Conservation (phyloP, 2,888 invertebrate genomes). For the Dynastes maya region DNA sequence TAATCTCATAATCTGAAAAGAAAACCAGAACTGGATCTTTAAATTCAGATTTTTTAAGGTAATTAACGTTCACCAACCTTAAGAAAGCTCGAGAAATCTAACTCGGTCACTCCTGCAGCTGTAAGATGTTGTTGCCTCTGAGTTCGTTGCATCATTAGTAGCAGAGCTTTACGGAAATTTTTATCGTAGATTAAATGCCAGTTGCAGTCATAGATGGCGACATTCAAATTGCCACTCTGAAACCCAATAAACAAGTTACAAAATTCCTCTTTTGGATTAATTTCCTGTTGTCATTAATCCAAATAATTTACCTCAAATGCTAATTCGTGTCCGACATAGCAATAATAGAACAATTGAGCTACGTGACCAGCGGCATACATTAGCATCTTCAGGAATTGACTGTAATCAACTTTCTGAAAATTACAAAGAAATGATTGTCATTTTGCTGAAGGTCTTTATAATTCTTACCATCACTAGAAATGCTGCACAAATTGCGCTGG, state of each 20-base stretch:
- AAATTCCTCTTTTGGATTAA: background rate
- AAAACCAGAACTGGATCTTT: background rate
- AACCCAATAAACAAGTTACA: constrained; percentile 13
- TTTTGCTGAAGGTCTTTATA: background rate
- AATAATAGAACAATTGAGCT: constrained; percentile 47
- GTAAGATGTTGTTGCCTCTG: constrained; percentile 51
- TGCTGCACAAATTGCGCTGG: constrained; percentile 54
- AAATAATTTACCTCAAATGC: constrained; percentile 33
- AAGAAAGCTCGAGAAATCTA: constrained; percentile 26
- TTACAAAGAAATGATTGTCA: background rate
- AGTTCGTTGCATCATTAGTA: constrained; percentile 51
- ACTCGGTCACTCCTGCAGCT: constrained; percentile 53
- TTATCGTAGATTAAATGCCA: constrained; percentile 49
- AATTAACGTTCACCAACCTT: background rate
- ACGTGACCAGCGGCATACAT: constrained; percentile 42
- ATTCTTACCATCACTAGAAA: constrained; percentile 50
- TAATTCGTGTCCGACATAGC: constrained; percentile 47
- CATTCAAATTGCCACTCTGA: constrained; percentile 50
- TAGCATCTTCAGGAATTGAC: constrained; percentile 42
- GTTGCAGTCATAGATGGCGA: constrained; percentile 48
- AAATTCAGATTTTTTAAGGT: background rate
- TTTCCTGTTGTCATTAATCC: background rate
- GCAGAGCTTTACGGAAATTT: constrained; percentile 50
- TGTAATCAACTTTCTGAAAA: constrained; percentile 38
- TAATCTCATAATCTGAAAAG: constrained; percentile 54